Evolutionary conservation across 2,888 invertebrate genomes (phyloP), one percentile per base, ranked within the genome.

Genomic region (Dorcus hopei): DNA sequence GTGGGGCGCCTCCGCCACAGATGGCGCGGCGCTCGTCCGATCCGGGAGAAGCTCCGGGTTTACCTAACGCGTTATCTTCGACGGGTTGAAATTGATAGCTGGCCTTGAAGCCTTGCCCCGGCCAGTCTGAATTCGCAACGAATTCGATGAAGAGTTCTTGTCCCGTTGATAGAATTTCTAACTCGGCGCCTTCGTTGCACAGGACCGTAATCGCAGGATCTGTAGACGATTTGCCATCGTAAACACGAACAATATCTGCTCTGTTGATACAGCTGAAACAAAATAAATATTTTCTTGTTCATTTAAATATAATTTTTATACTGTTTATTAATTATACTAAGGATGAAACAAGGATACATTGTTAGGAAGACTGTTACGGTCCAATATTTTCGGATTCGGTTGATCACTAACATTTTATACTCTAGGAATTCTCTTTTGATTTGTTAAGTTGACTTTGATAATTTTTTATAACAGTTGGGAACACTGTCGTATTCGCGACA

Each of bases 211-310:
- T 91, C 62, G 90, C 85, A 1, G 91, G 89, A 54, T 89, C 83
- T 70, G 82, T 82, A 26, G 87, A 81, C 70, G 88, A 87, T 73
- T 86, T 85, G 3, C 93, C 92, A 75, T 94, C 94, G 79, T 91
- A 90, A 60, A 93, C 89, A 72, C 90, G 90, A 75, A 94, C 88
- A 74, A 93, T 86, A 79, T 94, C 93, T 50, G 90, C 89, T 62
- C 90, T 85, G 70, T 89, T 87, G 69, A 91, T 82, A 78, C 91
- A 91, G 79, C 92, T 92, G 85, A 59, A 83, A 86, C 41, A 14
- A 11, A 41, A 41, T 6, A 8, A 66, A 67, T 68, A 70, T 41
- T 53, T 40, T n/a, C 14, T n/a, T 51, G 1, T 4, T 51, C 51
- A 26, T 33, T 33, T 1, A 3, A 6, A 33, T 33, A 6, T 33